phyloP scores from a whole-genome alignment of 1,140 invertebrate genomes.

The Drosophila sturtevanti region DNA sequence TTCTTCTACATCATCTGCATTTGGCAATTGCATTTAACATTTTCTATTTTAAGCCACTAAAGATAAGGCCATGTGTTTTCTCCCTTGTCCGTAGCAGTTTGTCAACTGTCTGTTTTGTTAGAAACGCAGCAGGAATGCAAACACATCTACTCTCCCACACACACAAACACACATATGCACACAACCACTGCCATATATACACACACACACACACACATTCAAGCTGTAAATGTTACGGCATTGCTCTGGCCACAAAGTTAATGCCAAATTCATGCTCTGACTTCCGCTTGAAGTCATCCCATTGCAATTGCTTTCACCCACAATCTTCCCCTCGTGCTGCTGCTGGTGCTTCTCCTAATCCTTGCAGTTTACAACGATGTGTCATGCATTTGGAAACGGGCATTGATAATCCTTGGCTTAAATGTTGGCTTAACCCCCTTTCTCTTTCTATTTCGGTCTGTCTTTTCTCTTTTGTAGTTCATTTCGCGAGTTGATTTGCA shows the following conservation, averaged over 20 bases:
- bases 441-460: too few species aligned
- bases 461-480: constrained; percentile 1
- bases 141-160: neutral
- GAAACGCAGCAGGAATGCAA: constrained; percentile 41
- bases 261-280: constrained; percentile 67
- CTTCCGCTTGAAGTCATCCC: constrained; percentile 36
- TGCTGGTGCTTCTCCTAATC: constrained; percentile 3
- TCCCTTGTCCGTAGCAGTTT: constrained; percentile 37
- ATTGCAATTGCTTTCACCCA: constrained; percentile 1
- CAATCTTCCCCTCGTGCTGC: neutral
- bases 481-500: constrained; percentile 51
- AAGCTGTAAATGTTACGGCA: constrained; percentile 57
- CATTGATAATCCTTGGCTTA: constrained; percentile 53
- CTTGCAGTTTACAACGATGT: constrained; percentile 31
- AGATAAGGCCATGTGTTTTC: constrained; percentile 22
- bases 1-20: constrained; percentile 3
- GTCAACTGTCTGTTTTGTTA: constrained; percentile 51
- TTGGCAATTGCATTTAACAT: constrained; percentile 1
- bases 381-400: constrained; percentile 49
- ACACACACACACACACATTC: constrained; percentile 12
- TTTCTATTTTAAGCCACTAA: neutral
- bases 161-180: neutral
- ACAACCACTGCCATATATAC: neutral
- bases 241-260: constrained; percentile 60
- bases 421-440: neutral